Base-by-base conservation (phyloP, 2,113 vertebrate genomes). In the Takifugu flavidus region DNA sequence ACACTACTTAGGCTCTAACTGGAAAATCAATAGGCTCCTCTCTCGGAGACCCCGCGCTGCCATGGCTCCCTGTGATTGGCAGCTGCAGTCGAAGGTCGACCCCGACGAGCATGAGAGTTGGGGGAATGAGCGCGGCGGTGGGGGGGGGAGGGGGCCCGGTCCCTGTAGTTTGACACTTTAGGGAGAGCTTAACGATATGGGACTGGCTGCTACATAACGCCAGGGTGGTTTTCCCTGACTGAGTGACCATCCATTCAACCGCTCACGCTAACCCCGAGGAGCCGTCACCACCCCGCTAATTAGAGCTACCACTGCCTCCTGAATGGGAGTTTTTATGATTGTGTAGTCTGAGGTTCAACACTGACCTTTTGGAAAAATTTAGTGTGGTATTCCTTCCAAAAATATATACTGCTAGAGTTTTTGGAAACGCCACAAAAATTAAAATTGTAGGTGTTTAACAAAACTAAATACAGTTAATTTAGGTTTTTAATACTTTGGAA, bases 1-100 rank as follows among this genome's bases (percentile, higher is more conserved):
- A 95, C 93, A 95, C 93, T 98, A 96, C 94, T 97, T 98, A 96
- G 91, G 90, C 89, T 63, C 92, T 97, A 97, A 98, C 93, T 94
- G 95, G 94, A 97, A 99, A 99, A 98, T 98, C 96, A 98, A 98
- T 98, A 95, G 84, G 83, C 91, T 92, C 87, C 92, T 93, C 79
- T 87, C 82, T 80, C 90, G 88, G 93, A 93, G 91, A 82, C 92
- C 93, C 90, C 92, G 93, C 87, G 92, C 94, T 92, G 90, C 94
- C 93, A 93, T 93, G 94, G 90, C 91, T 82, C 85, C 78, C 90
- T 89, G 90, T 96, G 95, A 97, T 92, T 96, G 95, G 95, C 95
- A 98, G 95, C 94, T 93, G 91, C 91, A 94, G 94, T 92, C 92
- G 91, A 93, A 93, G 95, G 95, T 96, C 92, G 91, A 93, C 93